Base-by-base conservation (phyloP, 2,888 invertebrate genomes). In the Apodemia hepburni region DNA sequence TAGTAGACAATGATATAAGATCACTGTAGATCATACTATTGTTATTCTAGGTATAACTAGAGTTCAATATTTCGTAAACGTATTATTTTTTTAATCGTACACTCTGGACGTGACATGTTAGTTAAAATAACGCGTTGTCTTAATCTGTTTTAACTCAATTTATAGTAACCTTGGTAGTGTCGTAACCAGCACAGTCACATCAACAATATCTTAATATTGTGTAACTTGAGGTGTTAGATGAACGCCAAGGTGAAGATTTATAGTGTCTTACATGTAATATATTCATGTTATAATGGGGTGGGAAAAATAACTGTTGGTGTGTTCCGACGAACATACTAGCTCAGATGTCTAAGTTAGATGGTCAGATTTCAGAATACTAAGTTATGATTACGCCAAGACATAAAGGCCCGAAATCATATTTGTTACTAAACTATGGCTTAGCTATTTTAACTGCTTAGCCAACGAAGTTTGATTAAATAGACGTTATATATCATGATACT, bases 131-230 rank as follows among this genome's bases (percentile, higher is more conserved):
- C n/a, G 15, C 29, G 57, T 57, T 29, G 27, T 29, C 15, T 57
- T 57, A 57, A 57, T 57, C 57, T 57, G 27, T 27, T 57, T 27
- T 57, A 57, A 57, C 57, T 57, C 57, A 29, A 57, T 57, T 29
- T 57, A 27, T 27, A 8, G 7, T 27, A 57, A 57, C 57, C 57
- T 57, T 57, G 57, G 47, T 0, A 29, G 29, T 57, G 57, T 57
- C 15, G 57, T 57, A 57, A 57, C 57, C 1, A 7, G 7, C 57
- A 15, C 15, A 57, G 57, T 29, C 27, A 27, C n/a, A 29, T 57
- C n/a, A n/a, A 57, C 47, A 29, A 57, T 57, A 57, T 57, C 54
- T 54, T 15, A 22, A 22, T 22, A 54, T 54, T 57, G 29, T 29
- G 57, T 57, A 57, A 57, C 17, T 6, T 27, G 15, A 27, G 27